Base-by-base conservation (phyloP, 2,888 invertebrate species). In the Geotrupes spiniger region DNA sequence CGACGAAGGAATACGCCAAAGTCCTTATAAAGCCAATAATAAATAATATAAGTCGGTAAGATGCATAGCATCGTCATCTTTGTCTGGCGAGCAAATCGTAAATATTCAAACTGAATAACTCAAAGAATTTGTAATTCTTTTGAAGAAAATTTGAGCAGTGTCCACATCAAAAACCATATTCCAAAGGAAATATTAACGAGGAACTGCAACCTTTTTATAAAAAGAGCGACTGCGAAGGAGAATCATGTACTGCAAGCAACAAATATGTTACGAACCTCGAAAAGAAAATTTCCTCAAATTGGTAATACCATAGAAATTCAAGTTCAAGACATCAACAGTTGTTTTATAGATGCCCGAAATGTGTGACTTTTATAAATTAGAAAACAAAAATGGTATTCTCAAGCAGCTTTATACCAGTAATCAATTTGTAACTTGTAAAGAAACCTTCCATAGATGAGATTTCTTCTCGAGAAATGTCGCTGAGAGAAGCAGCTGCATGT, bases 401-500 rank as follows among this genome's bases (percentile, higher is more conserved):
- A n/a, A n/a, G n/a, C n/a, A n/a, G n/a, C n/a, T n/a, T n/a, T n/a
- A n/a, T n/a, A n/a, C n/a, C 11, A 3, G 16, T 8, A 14, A 14
- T 17, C n/a, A 56, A 37, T 59, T 56, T 46, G 46, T 45, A 54
- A 56, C 54, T 57, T 59, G 53, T 42, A 50, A 56, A 53, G 53
- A 58, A 60, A 37, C 37, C 4, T 37, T 37, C 37, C 8, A 16
- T 37, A 6, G 37, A 37, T 37, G 37, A 14, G 14, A n/a, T 14
- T 14, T 37, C 37, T 11, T 11, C 15, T 11, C 12, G 15, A 37
- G 37, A 37, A 37, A 37, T 37, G 16, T 37, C 37, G 16, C 37
- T 37, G 37, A 37, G 37, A 37, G 16, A 37, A 37, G 37, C 37
- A 37, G 37, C 37, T 37, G 4, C 37, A 6, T 12, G 14, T 37